Evolutionary conservation across 2,888 invertebrate species (phyloP).

Genomic region (Nebria brevicollis): DNA sequence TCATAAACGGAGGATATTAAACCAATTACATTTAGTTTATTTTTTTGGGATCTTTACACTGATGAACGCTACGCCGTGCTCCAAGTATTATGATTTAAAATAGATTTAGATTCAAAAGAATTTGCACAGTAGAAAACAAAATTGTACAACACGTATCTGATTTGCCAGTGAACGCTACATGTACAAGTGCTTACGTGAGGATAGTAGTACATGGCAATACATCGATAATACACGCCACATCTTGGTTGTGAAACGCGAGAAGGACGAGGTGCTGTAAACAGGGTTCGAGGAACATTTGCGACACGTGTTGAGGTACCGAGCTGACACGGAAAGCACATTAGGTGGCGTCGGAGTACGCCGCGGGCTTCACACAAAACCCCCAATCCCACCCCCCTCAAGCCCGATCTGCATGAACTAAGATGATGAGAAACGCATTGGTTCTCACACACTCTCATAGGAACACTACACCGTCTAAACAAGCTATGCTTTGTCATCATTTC

Average conservation of each 20-base stretch:
- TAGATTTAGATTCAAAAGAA: no score
- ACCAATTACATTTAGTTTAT: neutral
- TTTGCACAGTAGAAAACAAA: neutral
- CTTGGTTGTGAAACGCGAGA: conserved; percentile 53
- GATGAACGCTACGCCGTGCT: no score
- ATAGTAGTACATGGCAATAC: conserved; percentile 61
- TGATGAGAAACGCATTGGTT: conserved; percentile 16
- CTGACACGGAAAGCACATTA: conserved; percentile 58
- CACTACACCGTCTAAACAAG: neutral
- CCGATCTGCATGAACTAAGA: conserved; percentile 27
- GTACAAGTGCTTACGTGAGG: conserved; percentile 24
- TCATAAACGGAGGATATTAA: neutral
- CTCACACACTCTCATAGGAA: neutral
- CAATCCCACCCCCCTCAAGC: conserved; percentile 2
- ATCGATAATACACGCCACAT: conserved; percentile 60
- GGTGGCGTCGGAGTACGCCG: conserved; percentile 35
- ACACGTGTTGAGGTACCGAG: conserved; percentile 64
- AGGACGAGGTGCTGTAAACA: conserved; percentile 50
- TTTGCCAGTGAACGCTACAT: neutral
- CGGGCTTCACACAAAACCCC: conserved; percentile 30
- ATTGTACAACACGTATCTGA: neutral
- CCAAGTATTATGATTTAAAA: no score
- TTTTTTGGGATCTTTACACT: neutral
- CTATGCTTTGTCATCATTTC: neutral
- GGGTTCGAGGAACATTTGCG: conserved; percentile 34